Evolutionary conservation across 2,113 vertebrate genomes (phyloP).

Genomic region (Notothenia coriiceps): DNA sequence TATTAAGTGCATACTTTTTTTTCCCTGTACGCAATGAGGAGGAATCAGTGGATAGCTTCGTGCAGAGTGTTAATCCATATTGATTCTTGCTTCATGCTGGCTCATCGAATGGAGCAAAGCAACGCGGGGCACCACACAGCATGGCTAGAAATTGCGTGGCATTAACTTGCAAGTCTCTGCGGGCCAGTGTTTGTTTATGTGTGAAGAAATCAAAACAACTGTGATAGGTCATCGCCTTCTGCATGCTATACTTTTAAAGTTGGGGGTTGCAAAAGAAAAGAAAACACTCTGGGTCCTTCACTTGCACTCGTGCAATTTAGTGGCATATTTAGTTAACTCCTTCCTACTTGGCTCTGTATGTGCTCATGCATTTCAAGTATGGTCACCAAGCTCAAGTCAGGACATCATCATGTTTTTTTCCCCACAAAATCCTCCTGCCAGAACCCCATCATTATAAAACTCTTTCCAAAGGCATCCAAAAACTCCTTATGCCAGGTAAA

Average conservation of each 20-base stretch:
- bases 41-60: slow-evolving; percentile 52
- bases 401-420: neutral
- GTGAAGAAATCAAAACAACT: neutral
- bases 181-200: slow-evolving; percentile 57
- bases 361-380: neutral
- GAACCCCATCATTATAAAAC: neutral
- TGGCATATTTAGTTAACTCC: too few species aligned
- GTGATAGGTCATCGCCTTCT: neutral
- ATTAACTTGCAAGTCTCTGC: slow-evolving; percentile 55
- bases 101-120: slow-evolving; percentile 69
- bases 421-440: neutral
- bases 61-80: slow-evolving; percentile 80
- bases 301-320: neutral
- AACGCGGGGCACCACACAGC: slow-evolving; percentile 59
- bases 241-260: too few species aligned
- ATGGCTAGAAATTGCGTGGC: slow-evolving; percentile 47
- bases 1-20: slow-evolving; percentile 32
- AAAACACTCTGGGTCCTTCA: neutral
- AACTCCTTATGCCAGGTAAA: too few species aligned
- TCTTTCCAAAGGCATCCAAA: too few species aligned
- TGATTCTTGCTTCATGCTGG: slow-evolving; percentile 75
- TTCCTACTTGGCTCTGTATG: neutral
- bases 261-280: neutral
- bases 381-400: neutral
- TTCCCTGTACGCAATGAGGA: slow-evolving; percentile 15